phyloP scores from a whole-genome alignment of 2,888 invertebrate species.

The Pammene aurita region DNA sequence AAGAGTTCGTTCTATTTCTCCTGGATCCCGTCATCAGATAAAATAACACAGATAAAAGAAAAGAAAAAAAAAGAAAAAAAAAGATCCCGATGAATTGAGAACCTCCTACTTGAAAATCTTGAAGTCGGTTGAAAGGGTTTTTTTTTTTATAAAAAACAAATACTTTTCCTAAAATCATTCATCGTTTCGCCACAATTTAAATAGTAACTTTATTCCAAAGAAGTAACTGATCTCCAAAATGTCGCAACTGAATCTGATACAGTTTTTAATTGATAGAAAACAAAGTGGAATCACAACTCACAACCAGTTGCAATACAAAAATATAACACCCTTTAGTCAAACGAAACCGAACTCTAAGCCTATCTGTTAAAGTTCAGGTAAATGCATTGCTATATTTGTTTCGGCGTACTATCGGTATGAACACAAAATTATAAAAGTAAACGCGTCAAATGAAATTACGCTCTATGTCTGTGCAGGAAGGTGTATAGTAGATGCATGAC shows the following conservation, averaged over 20 bases:
- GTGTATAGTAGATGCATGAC: not conserved
- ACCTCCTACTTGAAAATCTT: too few relatives aligned
- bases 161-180: not conserved
- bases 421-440: not conserved
- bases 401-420: not conserved
- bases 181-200: not conserved
- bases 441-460: not conserved
- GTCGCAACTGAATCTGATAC: conserved; percentile 15
- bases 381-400: conserved; percentile 1
- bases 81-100: too few relatives aligned
- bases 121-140: too few relatives aligned
- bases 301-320: not conserved
- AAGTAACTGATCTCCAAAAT: conserved; percentile 8
- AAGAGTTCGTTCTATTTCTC: too few relatives aligned
- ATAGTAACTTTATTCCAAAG: conserved; percentile 9
- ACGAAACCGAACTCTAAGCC: not conserved
- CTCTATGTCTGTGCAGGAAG: not conserved
- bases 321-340: not conserved
- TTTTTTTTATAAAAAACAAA: too few relatives aligned
- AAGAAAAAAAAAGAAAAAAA: too few relatives aligned
- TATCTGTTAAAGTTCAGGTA: not conserved
- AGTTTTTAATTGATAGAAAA: conserved; percentile 30
- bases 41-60: too few relatives aligned
- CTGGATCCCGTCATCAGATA: too few relatives aligned
- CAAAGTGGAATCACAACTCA: conserved; percentile 4